phyloP scores from a whole-genome alignment of 1,140 invertebrate genomes.

The Sarcophaga bullata region DNA sequence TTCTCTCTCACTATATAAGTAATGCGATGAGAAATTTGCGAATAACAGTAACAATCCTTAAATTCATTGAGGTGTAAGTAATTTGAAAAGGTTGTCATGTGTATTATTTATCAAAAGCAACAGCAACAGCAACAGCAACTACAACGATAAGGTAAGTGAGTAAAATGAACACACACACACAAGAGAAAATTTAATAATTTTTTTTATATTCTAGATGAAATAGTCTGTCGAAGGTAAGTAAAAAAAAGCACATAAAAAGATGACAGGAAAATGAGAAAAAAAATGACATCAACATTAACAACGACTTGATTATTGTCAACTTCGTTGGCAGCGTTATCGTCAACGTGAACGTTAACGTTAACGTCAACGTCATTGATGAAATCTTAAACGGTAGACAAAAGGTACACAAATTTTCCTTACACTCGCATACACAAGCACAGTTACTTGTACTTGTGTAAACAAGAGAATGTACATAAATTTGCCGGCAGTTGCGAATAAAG shows the following conservation, averaged over 20 bases:
- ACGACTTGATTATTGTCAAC: too few species aligned
- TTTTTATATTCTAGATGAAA: neutral
- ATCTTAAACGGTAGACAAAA: conserved; percentile 10
- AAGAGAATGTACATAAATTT: too few species aligned
- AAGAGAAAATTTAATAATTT: neutral
- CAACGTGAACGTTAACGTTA: neutral
- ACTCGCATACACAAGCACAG: neutral
- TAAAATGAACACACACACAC: too few species aligned
- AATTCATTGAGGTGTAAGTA: neutral
- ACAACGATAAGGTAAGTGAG: too few species aligned
- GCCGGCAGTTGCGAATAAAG: too few species aligned
- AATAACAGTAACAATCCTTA: neutral
- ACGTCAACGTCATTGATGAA: conserved; percentile 16
- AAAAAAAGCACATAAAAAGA: conserved; percentile 14
- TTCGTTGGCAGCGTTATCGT: too few species aligned
- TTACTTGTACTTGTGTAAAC: too few species aligned
- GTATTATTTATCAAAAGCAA: too few species aligned
- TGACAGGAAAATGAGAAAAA: too few species aligned
- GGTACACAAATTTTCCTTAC: neutral
- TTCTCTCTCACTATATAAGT: too few species aligned
- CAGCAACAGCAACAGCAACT: too few species aligned
- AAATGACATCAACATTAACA: too few species aligned
- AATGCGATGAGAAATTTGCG: neutral
- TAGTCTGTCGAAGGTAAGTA: neutral
- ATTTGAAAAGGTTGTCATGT: neutral